Evolutionary conservation across 2,888 invertebrate genomes (phyloP).

Genomic region (Parnassius glacialis): DNA sequence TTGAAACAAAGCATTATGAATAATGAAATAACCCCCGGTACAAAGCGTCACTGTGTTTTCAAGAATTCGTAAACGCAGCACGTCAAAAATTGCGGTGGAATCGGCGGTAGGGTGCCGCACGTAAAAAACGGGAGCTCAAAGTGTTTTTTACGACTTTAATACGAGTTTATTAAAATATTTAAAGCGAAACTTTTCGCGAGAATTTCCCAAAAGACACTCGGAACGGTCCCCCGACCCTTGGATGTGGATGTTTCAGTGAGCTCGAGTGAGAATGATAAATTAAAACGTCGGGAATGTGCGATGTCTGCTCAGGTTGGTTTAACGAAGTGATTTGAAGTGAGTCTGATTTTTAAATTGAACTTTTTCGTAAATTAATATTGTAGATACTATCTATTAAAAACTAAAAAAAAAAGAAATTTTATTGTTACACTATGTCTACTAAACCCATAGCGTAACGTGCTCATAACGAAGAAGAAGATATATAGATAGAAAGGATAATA

Average conservation of each 20-base stretch:
- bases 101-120: slow-evolving; percentile 52
- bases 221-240: slow-evolving; percentile 58
- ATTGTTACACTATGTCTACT: too few relatives aligned
- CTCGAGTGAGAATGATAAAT: slow-evolving; percentile 69
- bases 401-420: too few relatives aligned
- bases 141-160: slow-evolving; percentile 79
- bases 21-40: slow-evolving; percentile 70
- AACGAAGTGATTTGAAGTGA: too few relatives aligned
- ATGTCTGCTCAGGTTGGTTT: slow-evolving; percentile 50
- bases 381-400: too few relatives aligned
- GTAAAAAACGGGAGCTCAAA: slow-evolving; percentile 71
- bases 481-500: too few relatives aligned
- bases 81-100: slow-evolving; percentile 46
- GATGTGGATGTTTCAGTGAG: slow-evolving; percentile 60
- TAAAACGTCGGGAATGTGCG: slow-evolving; percentile 56
- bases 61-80: slow-evolving; percentile 26
- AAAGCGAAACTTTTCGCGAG: slow-evolving; percentile 72
- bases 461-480: too few relatives aligned
- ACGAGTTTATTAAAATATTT: slow-evolving; percentile 80
- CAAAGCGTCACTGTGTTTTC: slow-evolving; percentile 42
- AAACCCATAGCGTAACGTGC: too few relatives aligned
- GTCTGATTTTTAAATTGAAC: slow-evolving; percentile 24
- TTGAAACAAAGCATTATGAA: slow-evolving; percentile 75
- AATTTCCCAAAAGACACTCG: slow-evolving; percentile 76
- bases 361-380: slow-evolving; percentile 1